phyloP scores from a whole-genome alignment of 2,888 invertebrate genomes.

The Trichacis sp. region DNA sequence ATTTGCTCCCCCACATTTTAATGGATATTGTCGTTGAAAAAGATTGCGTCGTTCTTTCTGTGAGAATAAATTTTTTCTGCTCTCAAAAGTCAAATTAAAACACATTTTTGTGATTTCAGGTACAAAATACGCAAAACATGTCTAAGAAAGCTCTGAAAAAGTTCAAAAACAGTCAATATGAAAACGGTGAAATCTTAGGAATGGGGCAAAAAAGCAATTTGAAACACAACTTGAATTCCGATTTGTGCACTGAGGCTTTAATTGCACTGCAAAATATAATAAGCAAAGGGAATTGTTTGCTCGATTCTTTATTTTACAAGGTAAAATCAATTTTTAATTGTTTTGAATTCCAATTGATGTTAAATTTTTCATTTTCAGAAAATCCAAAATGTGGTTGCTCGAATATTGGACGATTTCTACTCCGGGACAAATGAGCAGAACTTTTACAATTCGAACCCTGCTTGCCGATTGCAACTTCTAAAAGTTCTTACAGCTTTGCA shows the following conservation, averaged over 20 bases:
- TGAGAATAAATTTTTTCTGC: too few relatives aligned
- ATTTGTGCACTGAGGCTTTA: slow-evolving; percentile 53
- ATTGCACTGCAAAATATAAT: slow-evolving; percentile 54
- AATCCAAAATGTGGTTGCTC: slow-evolving; percentile 49
- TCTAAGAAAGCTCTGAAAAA: slow-evolving; percentile 55
- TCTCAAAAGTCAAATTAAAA: too few relatives aligned
- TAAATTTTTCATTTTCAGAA: slow-evolving; percentile 47
- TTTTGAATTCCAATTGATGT: too few relatives aligned
- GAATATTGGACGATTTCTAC: slow-evolving; percentile 55
- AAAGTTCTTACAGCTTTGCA: slow-evolving; percentile 53
- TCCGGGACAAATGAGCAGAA: slow-evolving; percentile 43
- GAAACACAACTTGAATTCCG: slow-evolving; percentile 35
- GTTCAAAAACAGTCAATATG: slow-evolving; percentile 52
- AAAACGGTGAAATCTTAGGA: slow-evolving; percentile 46
- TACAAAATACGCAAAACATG: slow-evolving; percentile 53
- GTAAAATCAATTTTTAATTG: slow-evolving; percentile 41
- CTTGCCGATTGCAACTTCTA: slow-evolving; percentile 57
- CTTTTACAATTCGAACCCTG: slow-evolving; percentile 44
- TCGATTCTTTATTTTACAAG: slow-evolving; percentile 54
- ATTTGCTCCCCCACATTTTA: slow-evolving; percentile 52
- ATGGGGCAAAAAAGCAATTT: slow-evolving; percentile 30
- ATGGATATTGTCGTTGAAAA: slow-evolving; percentile 57
- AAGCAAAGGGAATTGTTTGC: slow-evolving; percentile 45
- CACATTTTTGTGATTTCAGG: slow-evolving; percentile 36
- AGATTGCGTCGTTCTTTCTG: slow-evolving; percentile 52